Base-by-base conservation (phyloP, 2,113 vertebrate genomes). In the Alces alces region DNA sequence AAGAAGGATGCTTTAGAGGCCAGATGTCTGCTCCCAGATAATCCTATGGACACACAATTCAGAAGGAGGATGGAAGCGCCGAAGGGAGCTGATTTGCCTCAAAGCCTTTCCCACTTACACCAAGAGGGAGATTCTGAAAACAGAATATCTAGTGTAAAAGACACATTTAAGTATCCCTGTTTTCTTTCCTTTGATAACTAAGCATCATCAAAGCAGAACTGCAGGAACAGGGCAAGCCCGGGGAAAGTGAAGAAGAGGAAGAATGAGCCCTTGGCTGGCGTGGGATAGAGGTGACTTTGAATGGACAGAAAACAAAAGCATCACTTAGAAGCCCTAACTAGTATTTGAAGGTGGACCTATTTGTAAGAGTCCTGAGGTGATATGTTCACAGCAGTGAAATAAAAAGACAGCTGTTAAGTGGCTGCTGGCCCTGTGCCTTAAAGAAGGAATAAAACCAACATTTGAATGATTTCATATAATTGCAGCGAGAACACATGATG, bases 401-500 rank as follows among this genome's bases (percentile, higher is more conserved):
- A 50, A 86, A 97, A 98, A 92, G 6, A 93, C 30, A 43, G 43
- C 5, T 89, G 28, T 94, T 89, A 89, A 66, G 43, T 60, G 93
- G 83, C 80, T 54, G 47, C 52, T 30, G 58, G 39, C 19, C 89
- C 61, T 8, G 2, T 21, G 66, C 23, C 76, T 94, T 84, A 82
- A 90, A 96, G 33, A 80, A 84, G 92, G 91, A 87, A 97, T 57
- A 93, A 1, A 96, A 64, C 54, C 33, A 97, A 83, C 92, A 97
- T 98, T 92, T 88, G 83, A 89, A 95, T 97, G 76, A 83, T 70
- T 95, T 87, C 25, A 80, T 95, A 95, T 94, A 97, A 98, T 54
- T 87, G 50, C 88, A 30, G 17, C 11, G 36, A 91, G 54, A 79
- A 95, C 3, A 73, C 95, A 89, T 78, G 17, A 78, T 80, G 87